Conservation (phyloP, 2,888 invertebrate species). For the Melanargia galathea region DNA sequence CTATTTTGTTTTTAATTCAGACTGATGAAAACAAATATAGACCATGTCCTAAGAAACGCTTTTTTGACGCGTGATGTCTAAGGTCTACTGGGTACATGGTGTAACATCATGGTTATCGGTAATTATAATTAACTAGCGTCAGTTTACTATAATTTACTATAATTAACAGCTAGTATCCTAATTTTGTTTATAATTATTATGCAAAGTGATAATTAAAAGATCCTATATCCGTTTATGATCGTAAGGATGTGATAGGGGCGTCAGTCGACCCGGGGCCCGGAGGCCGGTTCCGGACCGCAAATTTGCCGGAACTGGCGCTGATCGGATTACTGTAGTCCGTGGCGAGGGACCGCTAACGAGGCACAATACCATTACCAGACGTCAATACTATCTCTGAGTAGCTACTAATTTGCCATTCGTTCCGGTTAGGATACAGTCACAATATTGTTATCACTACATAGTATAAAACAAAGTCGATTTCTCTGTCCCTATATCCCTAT, state of each 20-base stretch:
- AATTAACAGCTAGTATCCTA: too few relatives aligned
- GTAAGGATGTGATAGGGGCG: background rate
- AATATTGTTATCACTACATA: background rate
- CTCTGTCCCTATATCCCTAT: background rate
- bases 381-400: slow-evolving; percentile 57
- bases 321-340: slow-evolving; percentile 72
- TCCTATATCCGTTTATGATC: background rate
- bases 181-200: background rate
- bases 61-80: too few relatives aligned
- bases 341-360: slow-evolving; percentile 69
- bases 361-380: slow-evolving; percentile 64
- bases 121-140: too few relatives aligned
- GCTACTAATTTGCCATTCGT: slow-evolving; percentile 48
- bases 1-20: too few relatives aligned
- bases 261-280: slow-evolving; percentile 10
- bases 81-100: too few relatives aligned
- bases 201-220: background rate
- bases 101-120: too few relatives aligned
- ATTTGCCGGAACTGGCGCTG: slow-evolving; percentile 76
- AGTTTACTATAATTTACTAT: too few relatives aligned
- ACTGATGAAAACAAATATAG: too few relatives aligned
- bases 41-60: too few relatives aligned
- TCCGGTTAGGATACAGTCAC: slow-evolving; percentile 12
- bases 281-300: slow-evolving; percentile 67
- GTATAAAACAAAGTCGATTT: background rate